Evolutionary conservation across 2,888 invertebrate species (phyloP).

Genomic region (Epinotia brunnichana): DNA sequence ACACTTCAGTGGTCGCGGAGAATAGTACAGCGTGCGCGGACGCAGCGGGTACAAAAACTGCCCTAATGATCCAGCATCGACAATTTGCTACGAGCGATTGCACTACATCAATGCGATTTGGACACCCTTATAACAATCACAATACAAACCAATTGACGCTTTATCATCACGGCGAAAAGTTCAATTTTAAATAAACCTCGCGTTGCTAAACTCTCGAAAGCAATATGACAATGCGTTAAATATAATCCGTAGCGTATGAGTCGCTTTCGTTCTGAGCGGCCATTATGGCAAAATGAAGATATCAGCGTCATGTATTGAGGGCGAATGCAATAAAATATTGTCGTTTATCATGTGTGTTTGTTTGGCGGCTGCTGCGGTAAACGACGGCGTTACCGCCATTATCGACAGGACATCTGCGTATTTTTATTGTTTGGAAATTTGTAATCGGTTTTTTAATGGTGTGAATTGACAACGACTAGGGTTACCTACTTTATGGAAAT

Average conservation of each 20-base stretch:
- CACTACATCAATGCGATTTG: conserved; percentile 76
- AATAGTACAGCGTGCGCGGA: conserved; percentile 53
- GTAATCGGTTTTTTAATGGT: conserved; percentile 53
- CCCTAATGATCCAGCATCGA: conserved; percentile 78
- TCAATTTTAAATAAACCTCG: conserved; percentile 44
- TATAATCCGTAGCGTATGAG: neutral
- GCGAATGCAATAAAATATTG: conserved; percentile 79
- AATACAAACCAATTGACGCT: conserved; percentile 46
- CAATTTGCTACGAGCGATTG: conserved; percentile 82
- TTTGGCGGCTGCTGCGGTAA: conserved; percentile 79
- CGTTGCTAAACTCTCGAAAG: neutral
- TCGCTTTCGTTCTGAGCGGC: conserved; percentile 37
- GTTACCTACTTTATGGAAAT: conserved; percentile 30
- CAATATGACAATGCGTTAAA: neutral
- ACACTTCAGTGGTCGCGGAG: conserved; percentile 32
- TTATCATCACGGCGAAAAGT: conserved; percentile 42
- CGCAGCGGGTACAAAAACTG: conserved; percentile 64
- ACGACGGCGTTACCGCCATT: conserved; percentile 78
- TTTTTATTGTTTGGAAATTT: conserved; percentile 59
- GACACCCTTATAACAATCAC: conserved; percentile 65
- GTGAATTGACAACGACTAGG: conserved; percentile 51
- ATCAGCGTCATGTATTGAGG: conserved; percentile 74
- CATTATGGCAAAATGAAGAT: conserved; percentile 70
- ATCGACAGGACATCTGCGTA: conserved; percentile 77
- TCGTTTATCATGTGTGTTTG: conserved; percentile 82